These are phyloP conservation scores for Parapristionchus giblindavisi DNA, from an alignment of 2,888 invertebrate genomes.

Conservation along the genomic window DNA sequence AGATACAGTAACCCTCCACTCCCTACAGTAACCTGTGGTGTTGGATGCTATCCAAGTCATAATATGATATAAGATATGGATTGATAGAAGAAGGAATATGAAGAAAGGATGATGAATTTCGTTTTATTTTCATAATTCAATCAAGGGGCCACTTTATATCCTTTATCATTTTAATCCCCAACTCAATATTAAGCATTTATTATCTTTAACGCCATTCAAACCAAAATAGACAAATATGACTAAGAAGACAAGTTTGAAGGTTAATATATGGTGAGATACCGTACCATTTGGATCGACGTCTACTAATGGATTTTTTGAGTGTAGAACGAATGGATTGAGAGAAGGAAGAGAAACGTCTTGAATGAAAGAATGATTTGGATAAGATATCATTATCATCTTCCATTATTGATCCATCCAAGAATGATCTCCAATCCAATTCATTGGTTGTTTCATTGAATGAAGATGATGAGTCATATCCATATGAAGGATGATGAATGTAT, in stretches of 20 bases:
- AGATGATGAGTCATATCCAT: too few species aligned
- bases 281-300: too few species aligned
- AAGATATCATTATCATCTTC: background rate
- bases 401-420: background rate
- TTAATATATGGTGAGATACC: too few species aligned
- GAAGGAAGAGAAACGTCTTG: background rate
- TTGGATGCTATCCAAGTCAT: too few species aligned
- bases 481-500: too few species aligned
- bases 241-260: too few species aligned
- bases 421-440: slow-evolving; percentile 11
- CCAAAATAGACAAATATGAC: background rate
- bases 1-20: background rate
- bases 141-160: too few species aligned
- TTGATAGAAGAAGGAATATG: too few species aligned
- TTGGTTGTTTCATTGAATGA: background rate
- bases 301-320: slow-evolving; percentile 14
- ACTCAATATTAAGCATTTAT: background rate
- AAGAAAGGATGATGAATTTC: too few species aligned
- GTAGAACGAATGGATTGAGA: slow-evolving; percentile 22
- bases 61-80: too few species aligned
- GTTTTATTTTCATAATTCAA: too few species aligned
- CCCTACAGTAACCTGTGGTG: too few species aligned
- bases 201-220: background rate
- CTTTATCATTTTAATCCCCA: background rate
- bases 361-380: slow-evolving; percentile 12